These are phyloP conservation scores for Ganaspis sp. DNA, from an alignment of 1,140 invertebrate species.

Conservation along the genomic window DNA sequence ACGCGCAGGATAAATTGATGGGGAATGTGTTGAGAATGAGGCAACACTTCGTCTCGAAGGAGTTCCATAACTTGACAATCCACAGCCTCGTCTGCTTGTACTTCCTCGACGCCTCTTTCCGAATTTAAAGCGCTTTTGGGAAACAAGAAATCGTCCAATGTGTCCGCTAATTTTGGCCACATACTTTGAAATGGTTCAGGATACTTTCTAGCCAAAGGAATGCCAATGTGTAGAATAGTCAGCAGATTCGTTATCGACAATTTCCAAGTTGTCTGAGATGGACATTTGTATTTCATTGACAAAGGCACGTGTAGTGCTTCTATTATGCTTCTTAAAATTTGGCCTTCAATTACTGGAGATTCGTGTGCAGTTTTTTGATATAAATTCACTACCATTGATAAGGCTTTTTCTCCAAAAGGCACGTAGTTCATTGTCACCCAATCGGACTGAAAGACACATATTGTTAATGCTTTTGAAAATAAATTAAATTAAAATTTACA, in stretches of 20 bases:
- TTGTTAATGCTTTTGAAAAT: too few species aligned
- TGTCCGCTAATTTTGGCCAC: slow-evolving; percentile 91
- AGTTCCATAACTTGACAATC: slow-evolving; percentile 93
- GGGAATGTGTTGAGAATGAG: slow-evolving; percentile 87
- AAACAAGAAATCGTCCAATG: slow-evolving; percentile 94
- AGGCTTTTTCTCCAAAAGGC: slow-evolving; percentile 90
- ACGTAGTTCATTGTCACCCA: slow-evolving; percentile 92
- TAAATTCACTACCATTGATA: slow-evolving; percentile 88
- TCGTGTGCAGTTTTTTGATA: slow-evolving; percentile 89
- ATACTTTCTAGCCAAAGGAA: slow-evolving; percentile 90
- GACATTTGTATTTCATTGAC: slow-evolving; percentile 89
- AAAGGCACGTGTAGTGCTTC: slow-evolving; percentile 86
- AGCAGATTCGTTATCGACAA: slow-evolving; percentile 88
- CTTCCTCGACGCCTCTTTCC: slow-evolving; percentile 87
- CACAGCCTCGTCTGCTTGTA: slow-evolving; percentile 88
- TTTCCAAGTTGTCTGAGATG: slow-evolving; percentile 90
- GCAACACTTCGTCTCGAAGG: slow-evolving; percentile 90
- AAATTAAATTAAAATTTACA: slow-evolving; percentile 27
- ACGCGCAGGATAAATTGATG: slow-evolving; percentile 91
- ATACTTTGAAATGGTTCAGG: slow-evolving; percentile 82
- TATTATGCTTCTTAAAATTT: slow-evolving; percentile 87
- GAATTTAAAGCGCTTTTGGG: slow-evolving; percentile 79
- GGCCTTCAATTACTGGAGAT: slow-evolving; percentile 84
- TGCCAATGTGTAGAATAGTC: slow-evolving; percentile 86
- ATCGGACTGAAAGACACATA: slow-evolving; percentile 78